Evolutionary conservation across 1,140 invertebrate species (phyloP).

Genomic region (Araneus ventricosus): DNA sequence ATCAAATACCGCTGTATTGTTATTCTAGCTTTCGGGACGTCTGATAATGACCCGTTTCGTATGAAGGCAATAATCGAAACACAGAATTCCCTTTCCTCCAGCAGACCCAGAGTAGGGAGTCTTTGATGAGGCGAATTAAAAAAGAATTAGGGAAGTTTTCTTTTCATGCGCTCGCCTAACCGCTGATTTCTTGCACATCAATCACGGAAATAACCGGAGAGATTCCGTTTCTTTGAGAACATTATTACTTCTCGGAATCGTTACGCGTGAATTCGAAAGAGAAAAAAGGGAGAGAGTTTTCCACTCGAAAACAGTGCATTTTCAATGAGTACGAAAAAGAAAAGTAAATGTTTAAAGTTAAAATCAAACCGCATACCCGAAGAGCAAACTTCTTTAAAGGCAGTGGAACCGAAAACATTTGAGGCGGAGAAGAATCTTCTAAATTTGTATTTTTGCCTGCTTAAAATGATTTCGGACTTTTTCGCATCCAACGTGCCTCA

Average conservation of each 20-base stretch:
- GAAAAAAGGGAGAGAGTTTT: background rate
- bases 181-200: slow-evolving; percentile 2
- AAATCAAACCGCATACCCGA: background rate
- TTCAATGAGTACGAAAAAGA: background rate
- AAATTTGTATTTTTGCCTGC: background rate
- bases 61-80: too few relatives aligned
- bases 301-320: background rate
- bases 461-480: slow-evolving; percentile 25
- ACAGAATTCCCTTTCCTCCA: too few relatives aligned
- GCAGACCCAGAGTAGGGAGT: too few relatives aligned
- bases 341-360: slow-evolving; percentile 22
- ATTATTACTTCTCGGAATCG: slow-evolving; percentile 39
- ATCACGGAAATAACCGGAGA: slow-evolving; percentile 6
- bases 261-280: background rate
- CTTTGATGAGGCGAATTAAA: background rate
- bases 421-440: background rate
- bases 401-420: background rate
- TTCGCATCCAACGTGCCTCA: background rate
- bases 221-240: background rate
- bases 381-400: background rate
- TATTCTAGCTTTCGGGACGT: too few relatives aligned
- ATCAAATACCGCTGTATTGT: too few relatives aligned
- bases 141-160: slow-evolving; percentile 16
- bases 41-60: too few relatives aligned
- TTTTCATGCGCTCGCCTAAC: background rate